Conservation (phyloP, 1,140 invertebrate genomes). For the Pogonomyrmex californicus region DNA sequence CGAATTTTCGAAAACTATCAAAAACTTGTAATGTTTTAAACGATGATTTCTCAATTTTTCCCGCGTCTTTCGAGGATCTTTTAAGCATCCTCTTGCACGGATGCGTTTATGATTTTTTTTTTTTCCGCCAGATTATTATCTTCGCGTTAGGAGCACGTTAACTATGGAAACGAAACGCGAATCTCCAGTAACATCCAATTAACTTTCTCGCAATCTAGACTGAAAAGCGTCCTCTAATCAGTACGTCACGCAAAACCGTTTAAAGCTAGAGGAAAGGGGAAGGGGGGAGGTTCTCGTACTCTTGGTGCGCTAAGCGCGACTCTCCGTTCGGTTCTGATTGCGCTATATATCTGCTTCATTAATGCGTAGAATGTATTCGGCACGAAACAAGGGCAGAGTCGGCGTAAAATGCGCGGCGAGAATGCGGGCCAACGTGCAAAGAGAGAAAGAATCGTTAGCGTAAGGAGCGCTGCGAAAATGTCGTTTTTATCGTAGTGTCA, state of each 20-base stretch:
- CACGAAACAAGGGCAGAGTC: background rate
- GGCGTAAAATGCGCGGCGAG: conserved; percentile 3
- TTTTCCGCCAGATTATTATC: background rate
- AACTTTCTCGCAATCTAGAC: conserved; percentile 49
- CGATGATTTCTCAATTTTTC: background rate
- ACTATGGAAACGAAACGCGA: background rate
- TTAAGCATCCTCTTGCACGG: background rate
- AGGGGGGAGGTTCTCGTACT: background rate
- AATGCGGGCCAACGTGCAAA: background rate
- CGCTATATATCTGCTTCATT: conserved; percentile 34
- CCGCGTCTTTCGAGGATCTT: background rate
- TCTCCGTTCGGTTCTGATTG: background rate
- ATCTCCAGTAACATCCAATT: conserved; percentile 31
- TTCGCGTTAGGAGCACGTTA: background rate
- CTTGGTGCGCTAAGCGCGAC: background rate
- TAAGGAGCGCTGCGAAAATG: conserved; percentile 17
- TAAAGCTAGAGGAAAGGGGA: background rate
- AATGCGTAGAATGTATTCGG: background rate
- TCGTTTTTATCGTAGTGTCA: conserved; percentile 27
- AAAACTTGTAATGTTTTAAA: background rate
- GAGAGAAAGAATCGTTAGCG: background rate
- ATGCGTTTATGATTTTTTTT: conserved; percentile 23
- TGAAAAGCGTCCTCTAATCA: conserved; percentile 46
- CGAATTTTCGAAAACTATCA: too few relatives aligned
- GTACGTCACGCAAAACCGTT: conserved; percentile 26